phyloP scores from a whole-genome alignment of 1,140 invertebrate genomes.

The Hestina assimilis region DNA sequence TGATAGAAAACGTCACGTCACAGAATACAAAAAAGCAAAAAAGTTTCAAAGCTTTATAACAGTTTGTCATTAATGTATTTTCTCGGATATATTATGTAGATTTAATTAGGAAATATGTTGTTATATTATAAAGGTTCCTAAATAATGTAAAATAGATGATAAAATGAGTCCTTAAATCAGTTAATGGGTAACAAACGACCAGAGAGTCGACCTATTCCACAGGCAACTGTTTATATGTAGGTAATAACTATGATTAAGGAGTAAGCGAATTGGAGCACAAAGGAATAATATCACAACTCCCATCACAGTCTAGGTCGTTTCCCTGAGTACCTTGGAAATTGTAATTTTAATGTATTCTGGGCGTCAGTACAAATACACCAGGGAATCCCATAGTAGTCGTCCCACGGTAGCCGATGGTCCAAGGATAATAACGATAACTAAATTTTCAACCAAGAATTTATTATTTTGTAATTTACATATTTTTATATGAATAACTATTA shows the following conservation, averaged over 20 bases:
- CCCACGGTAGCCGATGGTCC: conserved; percentile 30
- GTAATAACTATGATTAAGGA: conserved; percentile 72
- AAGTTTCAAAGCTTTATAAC: too few relatives aligned
- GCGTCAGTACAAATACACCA: conserved; percentile 48
- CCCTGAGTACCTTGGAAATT: conserved; percentile 69
- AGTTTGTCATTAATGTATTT: too few relatives aligned
- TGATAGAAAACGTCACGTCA: too few relatives aligned
- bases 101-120: too few relatives aligned
- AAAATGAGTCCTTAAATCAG: conserved; percentile 17
- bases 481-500: too few relatives aligned
- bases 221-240: conserved; percentile 44
- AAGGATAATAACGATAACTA: not conserved
- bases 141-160: conserved; percentile 12
- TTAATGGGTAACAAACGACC: conserved; percentile 22
- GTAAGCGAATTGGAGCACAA: conserved; percentile 52
- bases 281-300: conserved; percentile 69
- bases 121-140: too few relatives aligned
- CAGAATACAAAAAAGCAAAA: too few relatives aligned
- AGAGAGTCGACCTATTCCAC: conserved; percentile 44
- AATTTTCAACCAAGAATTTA: not conserved
- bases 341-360: conserved; percentile 72
- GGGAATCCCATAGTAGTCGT: conserved; percentile 42
- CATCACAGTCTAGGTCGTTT: conserved; percentile 57
- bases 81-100: not conserved
- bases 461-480: not conserved